phyloP scores from a whole-genome alignment of 1,140 invertebrate species.

The Subanguina moxae region DNA sequence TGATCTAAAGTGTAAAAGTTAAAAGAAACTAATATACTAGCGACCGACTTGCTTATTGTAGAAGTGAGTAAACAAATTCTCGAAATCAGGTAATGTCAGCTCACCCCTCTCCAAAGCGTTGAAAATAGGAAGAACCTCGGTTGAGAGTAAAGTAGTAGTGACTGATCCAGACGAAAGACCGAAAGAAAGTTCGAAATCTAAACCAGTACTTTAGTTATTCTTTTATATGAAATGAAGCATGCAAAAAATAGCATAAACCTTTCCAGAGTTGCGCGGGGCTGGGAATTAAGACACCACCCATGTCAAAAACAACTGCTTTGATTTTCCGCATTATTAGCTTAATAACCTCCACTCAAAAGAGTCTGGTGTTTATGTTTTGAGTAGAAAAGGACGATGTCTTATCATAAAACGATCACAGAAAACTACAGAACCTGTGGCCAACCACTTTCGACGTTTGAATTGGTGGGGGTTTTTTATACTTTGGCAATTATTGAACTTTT shows the following conservation, averaged over 20 bases:
- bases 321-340: background rate
- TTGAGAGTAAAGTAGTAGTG: conserved; percentile 17
- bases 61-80: conserved; percentile 32
- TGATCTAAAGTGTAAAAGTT: background rate
- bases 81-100: conserved; percentile 29
- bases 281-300: conserved; percentile 26
- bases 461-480: too few relatives aligned
- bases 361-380: too few relatives aligned
- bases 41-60: conserved; percentile 21
- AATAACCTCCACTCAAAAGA: too few relatives aligned
- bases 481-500: too few relatives aligned
- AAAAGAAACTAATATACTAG: background rate
- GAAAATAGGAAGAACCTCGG: conserved; percentile 18
- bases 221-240: background rate
- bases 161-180: conserved; percentile 6
- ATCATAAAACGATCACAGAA: too few relatives aligned
- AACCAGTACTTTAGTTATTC: background rate
- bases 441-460: too few relatives aligned
- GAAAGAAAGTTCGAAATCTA: conserved; percentile 1
- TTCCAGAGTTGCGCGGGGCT: conserved; percentile 23
- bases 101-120: conserved; percentile 31
- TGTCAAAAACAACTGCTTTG: conserved; percentile 29
- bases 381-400: too few relatives aligned
- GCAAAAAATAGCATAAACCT: background rate
- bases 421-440: too few relatives aligned